Percentiles rank a stretch among this genome's conserved stretches.
Evolutionary conservation across 1,140 invertebrate genomes (phyloP).

Genomic region (Bombus soroeensis): DNA sequence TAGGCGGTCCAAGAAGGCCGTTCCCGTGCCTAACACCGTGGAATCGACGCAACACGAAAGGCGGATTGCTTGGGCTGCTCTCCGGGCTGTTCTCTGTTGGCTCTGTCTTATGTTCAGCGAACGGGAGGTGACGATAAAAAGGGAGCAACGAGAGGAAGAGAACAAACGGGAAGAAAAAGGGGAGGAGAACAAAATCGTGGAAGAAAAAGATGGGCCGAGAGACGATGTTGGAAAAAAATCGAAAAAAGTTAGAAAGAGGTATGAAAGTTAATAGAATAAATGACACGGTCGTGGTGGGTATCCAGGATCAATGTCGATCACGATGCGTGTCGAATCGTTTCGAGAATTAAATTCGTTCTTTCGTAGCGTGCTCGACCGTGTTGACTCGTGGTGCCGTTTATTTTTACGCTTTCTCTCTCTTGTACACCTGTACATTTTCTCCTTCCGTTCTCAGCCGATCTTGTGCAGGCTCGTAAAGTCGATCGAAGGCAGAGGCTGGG

Average conservation of each 20-base stretch:
- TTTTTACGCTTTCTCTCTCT: not conserved
- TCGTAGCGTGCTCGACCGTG: not conserved
- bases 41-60: slow-evolving; percentile 58
- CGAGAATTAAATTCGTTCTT: slow-evolving; percentile 55
- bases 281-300: slow-evolving; percentile 58
- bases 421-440: not conserved
- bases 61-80: slow-evolving; percentile 29
- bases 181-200: not conserved
- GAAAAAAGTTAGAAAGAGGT: slow-evolving; percentile 12
- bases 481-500: no score
- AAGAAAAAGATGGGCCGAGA: not conserved
- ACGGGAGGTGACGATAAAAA: slow-evolving; percentile 18
- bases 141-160: no score
- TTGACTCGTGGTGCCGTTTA: not conserved
- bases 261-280: slow-evolving; percentile 64
- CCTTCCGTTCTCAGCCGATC: not conserved
- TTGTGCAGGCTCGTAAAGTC: slow-evolving; percentile 26
- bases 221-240: no score
- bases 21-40: slow-evolving; percentile 61
- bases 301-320: slow-evolving; percentile 31
- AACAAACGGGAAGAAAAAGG: not conserved
- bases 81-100: not conserved
- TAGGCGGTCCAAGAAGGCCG: slow-evolving; percentile 48
- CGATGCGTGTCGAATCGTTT: slow-evolving; percentile 49
- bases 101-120: not conserved